Base-by-base conservation (phyloP, 37 sponge, comb jelly and placozoan species). In the Eunapius fragilis region DNA sequence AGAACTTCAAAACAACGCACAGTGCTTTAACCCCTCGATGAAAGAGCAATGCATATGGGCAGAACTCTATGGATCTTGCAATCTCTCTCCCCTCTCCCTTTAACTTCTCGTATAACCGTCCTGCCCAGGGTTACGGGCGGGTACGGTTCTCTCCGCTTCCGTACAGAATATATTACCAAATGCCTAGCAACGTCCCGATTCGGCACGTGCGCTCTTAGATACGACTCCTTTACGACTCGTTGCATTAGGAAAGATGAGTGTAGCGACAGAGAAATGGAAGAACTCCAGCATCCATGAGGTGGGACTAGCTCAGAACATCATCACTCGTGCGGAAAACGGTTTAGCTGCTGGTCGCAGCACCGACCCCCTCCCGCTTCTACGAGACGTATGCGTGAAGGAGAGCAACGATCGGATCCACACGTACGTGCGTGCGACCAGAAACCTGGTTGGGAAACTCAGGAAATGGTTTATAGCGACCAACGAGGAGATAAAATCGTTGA, bases 401-500 rank as follows among this genome's bases (percentile, higher is more conserved):
- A 82, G 81, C 67, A 93, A 94, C 69, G 75, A 88, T 0, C 47
- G 81, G 2, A 86, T 90, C 58, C 92, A 82, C 38, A 78, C 82
- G 7, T 91, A 91, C 68, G 86, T 85, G 33, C 36, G 92, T 31
- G 69, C 77, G 0, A 78, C 91, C 12, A 67, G 94, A 79, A 82
- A 78, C 2, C 84, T 91, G 10, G 92, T 90, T 14, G 50, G 76
- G 1, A 87, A 86, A 19, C 77, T 93, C 25, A 41, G 81, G 33
- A 74, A 82, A 76, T 74, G 50, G 10, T 67, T 87, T 7, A 76
- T 82, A 33, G 85, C 75, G 4, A 82, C 80, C 11, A 90, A 88
- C 70, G 91, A 94, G 36, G 91, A 94, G 85, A 90, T 94, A 37
- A 90, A 90, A 31, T 69, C 88, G 22, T 32, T 87, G 25, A 87